Percentiles rank a stretch among this genome's conserved stretches.
phyloP scores from a whole-genome alignment of 2,888 invertebrate genomes.

The Agonopterix subpropinquella region DNA sequence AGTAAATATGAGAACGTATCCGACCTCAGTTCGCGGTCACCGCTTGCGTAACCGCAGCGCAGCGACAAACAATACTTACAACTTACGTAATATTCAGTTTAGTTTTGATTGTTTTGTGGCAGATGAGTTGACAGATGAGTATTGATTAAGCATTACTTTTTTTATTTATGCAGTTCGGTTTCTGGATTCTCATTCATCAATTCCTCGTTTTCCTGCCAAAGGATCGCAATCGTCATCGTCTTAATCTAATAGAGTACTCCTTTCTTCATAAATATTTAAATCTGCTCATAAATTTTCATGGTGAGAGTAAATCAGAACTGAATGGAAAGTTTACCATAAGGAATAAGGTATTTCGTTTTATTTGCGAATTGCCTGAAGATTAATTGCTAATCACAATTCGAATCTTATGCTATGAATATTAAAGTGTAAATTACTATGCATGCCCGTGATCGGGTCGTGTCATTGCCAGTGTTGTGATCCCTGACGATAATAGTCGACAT shows the following conservation, averaged over 20 bases:
- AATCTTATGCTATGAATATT: slow-evolving; percentile 11
- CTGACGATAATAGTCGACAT: slow-evolving; percentile 28
- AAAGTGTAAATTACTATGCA: slow-evolving; percentile 11
- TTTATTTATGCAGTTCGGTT: too few relatives aligned
- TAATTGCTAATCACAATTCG: slow-evolving; percentile 4
- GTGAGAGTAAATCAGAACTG: not conserved
- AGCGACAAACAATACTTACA: slow-evolving; percentile 61
- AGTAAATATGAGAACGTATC: slow-evolving; percentile 71
- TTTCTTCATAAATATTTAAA: too few relatives aligned
- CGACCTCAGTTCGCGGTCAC: slow-evolving; percentile 71
- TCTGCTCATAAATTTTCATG: too few relatives aligned
- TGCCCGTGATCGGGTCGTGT: slow-evolving; percentile 34
- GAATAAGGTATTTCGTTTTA: not conserved
- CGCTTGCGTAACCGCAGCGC: slow-evolving; percentile 51
- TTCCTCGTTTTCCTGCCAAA: too few relatives aligned
- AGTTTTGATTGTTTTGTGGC: slow-evolving; percentile 34
- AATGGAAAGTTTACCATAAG: slow-evolving; percentile 2
- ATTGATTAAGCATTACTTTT: slow-evolving; percentile 16
- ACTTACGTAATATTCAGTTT: slow-evolving; percentile 41
- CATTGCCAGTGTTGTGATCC: slow-evolving; percentile 41
- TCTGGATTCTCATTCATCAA: too few relatives aligned
- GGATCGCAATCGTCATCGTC: too few relatives aligned
- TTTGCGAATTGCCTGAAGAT: not conserved
- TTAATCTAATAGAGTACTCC: too few relatives aligned
- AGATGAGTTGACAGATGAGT: too few relatives aligned